Base-by-base conservation (phyloP, 2,888 invertebrate genomes). In the Pseudoips prasinana region DNA sequence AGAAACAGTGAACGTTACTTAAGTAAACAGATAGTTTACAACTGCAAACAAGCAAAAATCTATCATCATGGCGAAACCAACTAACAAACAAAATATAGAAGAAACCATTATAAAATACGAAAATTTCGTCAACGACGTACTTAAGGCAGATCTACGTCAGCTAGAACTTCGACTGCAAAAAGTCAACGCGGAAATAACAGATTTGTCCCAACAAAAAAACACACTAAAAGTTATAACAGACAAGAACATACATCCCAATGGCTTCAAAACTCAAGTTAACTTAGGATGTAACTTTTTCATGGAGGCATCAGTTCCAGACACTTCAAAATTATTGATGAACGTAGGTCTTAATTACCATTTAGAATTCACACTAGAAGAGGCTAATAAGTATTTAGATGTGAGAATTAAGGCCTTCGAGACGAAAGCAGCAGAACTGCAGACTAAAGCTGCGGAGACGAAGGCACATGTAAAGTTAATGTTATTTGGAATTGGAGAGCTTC, bases 221-320 rank as follows among this genome's bases (percentile, higher is more conserved):
- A 90, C 92, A 0, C 90, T 96, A 10, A 90, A 92, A 66, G 91
- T 92, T 0, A 75, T 95, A 2, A 72, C 90, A 28, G 89, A 91
- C 35, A 89, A 89, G 19, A 79, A 85, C 1, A 65, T 89, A 0
- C 84, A 91, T 26, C 86, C 90, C 3, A 33, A 68, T 9, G 84
- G 87, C 1, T 84, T 85, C 29, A 86, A 86, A 63, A 73, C 79
- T 2, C 86, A 87, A 61, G 90, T 96, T 11, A 94, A 96, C 67
- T 79, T 97, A 17, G 96, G 96, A n/a, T 93, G 94, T 55, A 94
- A 94, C 70, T 94, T 96, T 52, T 96, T 94, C 60, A 92, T 95
- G 69, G 93, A 96, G 71, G 95, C 95, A 0, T 83, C 92, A 33
- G 92, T 96, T 30, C 79, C 89, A 29, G 92, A 94, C 64, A 84